phyloP scores from a whole-genome alignment of 1,140 invertebrate species.

The Zaprionus taronus region DNA sequence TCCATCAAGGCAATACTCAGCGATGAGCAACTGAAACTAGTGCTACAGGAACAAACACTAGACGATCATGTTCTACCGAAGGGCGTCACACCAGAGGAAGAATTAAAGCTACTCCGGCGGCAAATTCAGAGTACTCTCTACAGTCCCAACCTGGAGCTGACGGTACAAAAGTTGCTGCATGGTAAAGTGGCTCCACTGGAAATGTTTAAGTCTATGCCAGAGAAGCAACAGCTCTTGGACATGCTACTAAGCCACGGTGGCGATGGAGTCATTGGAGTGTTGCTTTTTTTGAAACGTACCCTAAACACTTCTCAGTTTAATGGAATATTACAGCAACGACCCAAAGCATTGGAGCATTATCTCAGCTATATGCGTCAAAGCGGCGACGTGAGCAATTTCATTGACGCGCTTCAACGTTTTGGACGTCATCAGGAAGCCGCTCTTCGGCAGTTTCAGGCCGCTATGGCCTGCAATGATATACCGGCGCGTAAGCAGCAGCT shows the following conservation, averaged over 20 bases:
- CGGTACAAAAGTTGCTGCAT: conserved; percentile 85
- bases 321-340: conserved; percentile 85
- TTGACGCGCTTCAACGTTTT: conserved; percentile 86
- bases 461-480: conserved; percentile 54
- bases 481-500: conserved; percentile 60
- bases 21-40: conserved; percentile 69
- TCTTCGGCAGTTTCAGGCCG: conserved; percentile 86
- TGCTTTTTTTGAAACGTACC: conserved; percentile 86
- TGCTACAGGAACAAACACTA: conserved; percentile 70
- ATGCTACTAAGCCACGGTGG: conserved; percentile 86
- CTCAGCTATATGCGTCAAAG: conserved; percentile 86
- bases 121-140: conserved; percentile 78
- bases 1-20: conserved; percentile 74
- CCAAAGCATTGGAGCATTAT: conserved; percentile 86
- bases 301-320: conserved; percentile 86
- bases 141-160: conserved; percentile 72
- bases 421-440: conserved; percentile 86
- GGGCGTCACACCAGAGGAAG: conserved; percentile 71
- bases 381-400: conserved; percentile 85
- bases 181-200: conserved; percentile 85
- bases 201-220: conserved; percentile 85
- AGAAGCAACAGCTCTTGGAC: conserved; percentile 86
- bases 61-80: conserved; percentile 74
- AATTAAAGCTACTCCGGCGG: conserved; percentile 68
- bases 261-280: conserved; percentile 86